Conservation (phyloP, 2,797 vertebrate genomes). For the Acanthurus tractus region DNA sequence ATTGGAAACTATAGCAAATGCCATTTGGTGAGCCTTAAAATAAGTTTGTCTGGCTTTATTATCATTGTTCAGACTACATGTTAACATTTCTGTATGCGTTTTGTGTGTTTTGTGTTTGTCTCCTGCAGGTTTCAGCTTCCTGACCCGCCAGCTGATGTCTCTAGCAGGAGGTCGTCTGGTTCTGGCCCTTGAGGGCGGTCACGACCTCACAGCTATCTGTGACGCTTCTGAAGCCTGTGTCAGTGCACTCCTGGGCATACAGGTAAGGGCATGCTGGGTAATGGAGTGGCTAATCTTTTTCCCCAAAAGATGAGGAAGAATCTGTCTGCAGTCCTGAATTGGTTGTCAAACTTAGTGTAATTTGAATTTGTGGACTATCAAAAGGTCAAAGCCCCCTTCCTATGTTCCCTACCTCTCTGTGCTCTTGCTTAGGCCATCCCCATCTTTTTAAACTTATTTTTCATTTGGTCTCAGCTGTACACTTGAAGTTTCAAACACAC, state of each 20-base stretch:
- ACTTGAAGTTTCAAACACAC: too few relatives aligned
- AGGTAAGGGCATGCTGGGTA: slow-evolving; percentile 83
- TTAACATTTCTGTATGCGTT: not conserved
- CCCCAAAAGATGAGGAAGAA: not conserved
- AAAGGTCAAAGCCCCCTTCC: not conserved
- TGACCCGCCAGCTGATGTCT: slow-evolving; percentile 94
- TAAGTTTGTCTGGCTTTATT: slow-evolving; percentile 11
- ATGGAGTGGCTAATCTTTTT: slow-evolving; percentile 7
- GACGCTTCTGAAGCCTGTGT: slow-evolving; percentile 96
- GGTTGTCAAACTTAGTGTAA: slow-evolving; percentile 1
- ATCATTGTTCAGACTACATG: not conserved
- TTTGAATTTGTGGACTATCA: slow-evolving; percentile 2
- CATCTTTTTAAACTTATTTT: too few relatives aligned
- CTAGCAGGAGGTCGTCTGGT: slow-evolving; percentile 93
- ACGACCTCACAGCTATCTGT: slow-evolving; percentile 96
- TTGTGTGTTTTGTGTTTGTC: slow-evolving; percentile 24
- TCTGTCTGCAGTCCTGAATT: slow-evolving; percentile 13
- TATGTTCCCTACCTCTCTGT: too few relatives aligned
- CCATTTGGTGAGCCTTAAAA: not conserved
- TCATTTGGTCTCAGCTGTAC: too few relatives aligned
- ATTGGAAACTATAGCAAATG: slow-evolving; percentile 32
- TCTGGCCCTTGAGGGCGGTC: slow-evolving; percentile 94
- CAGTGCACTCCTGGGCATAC: slow-evolving; percentile 90
- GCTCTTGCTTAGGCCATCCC: too few relatives aligned
- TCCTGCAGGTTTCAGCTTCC: slow-evolving; percentile 91